Evolutionary conservation across 2,888 invertebrate species (phyloP), one percentile per base, ranked within the genome.

Genomic region (Iselma pallidipennis): DNA sequence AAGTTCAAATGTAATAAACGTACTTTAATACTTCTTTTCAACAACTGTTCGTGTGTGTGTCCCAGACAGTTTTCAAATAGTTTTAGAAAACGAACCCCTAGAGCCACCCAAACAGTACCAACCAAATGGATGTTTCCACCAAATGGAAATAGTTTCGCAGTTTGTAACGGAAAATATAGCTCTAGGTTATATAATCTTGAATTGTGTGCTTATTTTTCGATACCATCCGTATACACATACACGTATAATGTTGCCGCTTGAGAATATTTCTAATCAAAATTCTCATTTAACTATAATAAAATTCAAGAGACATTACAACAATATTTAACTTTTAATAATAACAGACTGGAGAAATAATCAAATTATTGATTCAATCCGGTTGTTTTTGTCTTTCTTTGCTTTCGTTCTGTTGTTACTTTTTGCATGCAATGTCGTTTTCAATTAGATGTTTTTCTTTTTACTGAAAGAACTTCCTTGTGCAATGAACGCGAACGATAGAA

Each of bases 21-120:
- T 52, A 31, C 31, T 52, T 52, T 52, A 28, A 52, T 52, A 31
- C 9, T 52, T 52, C 52, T 52, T 52, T 52, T 52, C 28, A 23
- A 33, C 29, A 19, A 31, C 19, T n/a, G n/a, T n/a, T 31, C 31
- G 3, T 31, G 6, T n/a, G 10, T 45, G 23, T 45, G 45, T 7
- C 21, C 31, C 16, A 31, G 28, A 52, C 52, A 52, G 52, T 52
- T 52, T 52, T 31, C 52, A 23, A 29, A 52, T 52, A 52, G 52
- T 52, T 52, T 28, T 7, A 25, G 10, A 5, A 5, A 29, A 33
- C 33, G 4, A n/a, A n/a, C n/a, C 12, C 21, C 12, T 45, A 45
- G 21, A 21, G 2, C 45, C 21, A 45, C 45, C 37, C 21, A 12
- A 45, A 45, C 21, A 45, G 19, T 21, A 21, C 10, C n/a, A 4